Evolutionary conservation across 1,140 invertebrate species (phyloP), one percentile per base, ranked within the genome.

Genomic region (Diorhabda elongata): DNA sequence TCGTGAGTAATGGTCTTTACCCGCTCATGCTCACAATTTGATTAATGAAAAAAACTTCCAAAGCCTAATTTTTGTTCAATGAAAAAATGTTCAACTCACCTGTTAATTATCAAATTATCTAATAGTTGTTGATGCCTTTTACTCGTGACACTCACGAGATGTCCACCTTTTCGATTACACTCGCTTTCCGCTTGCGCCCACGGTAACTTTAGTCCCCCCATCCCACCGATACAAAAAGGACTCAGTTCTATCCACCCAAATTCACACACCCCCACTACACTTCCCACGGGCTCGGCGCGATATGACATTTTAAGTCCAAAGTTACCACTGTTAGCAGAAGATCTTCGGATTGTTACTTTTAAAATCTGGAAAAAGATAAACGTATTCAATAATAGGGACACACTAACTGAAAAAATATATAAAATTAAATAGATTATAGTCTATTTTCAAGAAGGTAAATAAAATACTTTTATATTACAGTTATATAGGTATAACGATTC

Each of bases 151-250:
- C 86, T 88, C 0, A 84, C 86, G 6, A 92, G 82, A 80, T 90
- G 88, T 11, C 89, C 90, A 2, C 87, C 87, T 64, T 82, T 80
- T 58, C 81, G 79, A 5, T 81, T 79, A 72, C 91, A 92, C 71
- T 89, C 84, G 6, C 83, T 81, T 73, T 91, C 88, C 0, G 88
- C 89, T 56, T 87, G 85, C 2, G 80, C 76, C 90, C 91, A 92
- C 0, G 84, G 76, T 68, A 85, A 76, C 60, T 83, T 80, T 2
- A 80, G 72, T 47, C 84, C 82, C 67, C 88, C 85, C 45, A 89
- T 79, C 1, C 87, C 83, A n/a, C 85, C 79, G 70, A 91, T 83
- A 73, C 88, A 90, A 73, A 87, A 86, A 63, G 87, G 85, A 8
- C 84, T 80, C 6, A 85, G 80, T 0, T 81, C 77, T 8, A 90